Evolutionary conservation across 1,140 invertebrate species (phyloP).

Genomic region (Brachionus manjavacas): DNA sequence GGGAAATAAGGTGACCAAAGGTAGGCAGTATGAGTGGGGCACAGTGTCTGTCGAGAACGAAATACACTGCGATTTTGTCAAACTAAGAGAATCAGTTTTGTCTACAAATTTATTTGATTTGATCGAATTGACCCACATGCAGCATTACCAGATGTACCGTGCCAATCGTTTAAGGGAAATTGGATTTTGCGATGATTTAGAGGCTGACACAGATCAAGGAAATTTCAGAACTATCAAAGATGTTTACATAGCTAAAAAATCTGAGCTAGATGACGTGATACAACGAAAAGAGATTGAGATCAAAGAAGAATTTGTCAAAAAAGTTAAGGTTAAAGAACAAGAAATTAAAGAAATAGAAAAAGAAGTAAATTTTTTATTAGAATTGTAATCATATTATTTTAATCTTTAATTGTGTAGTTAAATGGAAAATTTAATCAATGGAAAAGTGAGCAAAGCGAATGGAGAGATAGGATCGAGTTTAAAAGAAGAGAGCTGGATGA

Average conservation of each 20-base stretch:
- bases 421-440: conserved; percentile 17
- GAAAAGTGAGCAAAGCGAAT: conserved; percentile 30
- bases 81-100: conserved; percentile 94
- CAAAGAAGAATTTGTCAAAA: conserved; percentile 89
- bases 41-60: conserved; percentile 98
- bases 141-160: conserved; percentile 94
- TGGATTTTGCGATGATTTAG: conserved; percentile 2
- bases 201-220: conserved; percentile 64
- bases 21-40: conserved; percentile 98
- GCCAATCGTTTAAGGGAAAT: conserved; percentile 70
- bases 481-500: conserved; percentile 20
- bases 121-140: conserved; percentile 88
- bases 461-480: conserved; percentile 20
- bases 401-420: neutral
- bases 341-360: conserved; percentile 93
- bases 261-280: conserved; percentile 71
- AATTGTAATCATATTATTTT: neutral
- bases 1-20: conserved; percentile 84
- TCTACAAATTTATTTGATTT: conserved; percentile 99
- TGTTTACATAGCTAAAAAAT: conserved; percentile 83
- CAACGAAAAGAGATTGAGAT: conserved; percentile 95
- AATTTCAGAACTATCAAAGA: conserved; percentile 66
- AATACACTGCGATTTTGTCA: conserved; percentile 97
- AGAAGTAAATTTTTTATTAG: conserved; percentile 60
- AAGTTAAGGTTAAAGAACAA: conserved; percentile 92